Percentiles rank a stretch among this genome's conserved stretches.
phyloP scores from a whole-genome alignment of 2,888 invertebrate genomes.

The Hydriomena furcata region DNA sequence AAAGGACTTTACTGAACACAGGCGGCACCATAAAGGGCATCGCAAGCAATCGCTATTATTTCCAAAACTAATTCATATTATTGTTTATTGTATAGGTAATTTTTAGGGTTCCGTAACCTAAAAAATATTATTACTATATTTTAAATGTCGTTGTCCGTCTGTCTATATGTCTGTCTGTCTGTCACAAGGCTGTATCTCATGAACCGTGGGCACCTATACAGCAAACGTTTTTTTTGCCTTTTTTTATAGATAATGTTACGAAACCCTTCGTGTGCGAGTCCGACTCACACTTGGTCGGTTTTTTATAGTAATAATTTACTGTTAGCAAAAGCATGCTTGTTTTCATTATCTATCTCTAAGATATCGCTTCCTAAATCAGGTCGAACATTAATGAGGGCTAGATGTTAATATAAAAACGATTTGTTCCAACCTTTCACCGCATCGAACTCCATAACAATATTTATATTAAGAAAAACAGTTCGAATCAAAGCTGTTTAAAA shows the following conservation, averaged over 20 bases:
- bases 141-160: too few species aligned
- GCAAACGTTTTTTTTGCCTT: too few species aligned
- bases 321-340: conserved; percentile 1
- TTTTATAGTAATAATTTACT: conserved; percentile 1
- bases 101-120: too few species aligned
- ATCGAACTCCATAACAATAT: conserved; percentile 11
- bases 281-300: too few species aligned
- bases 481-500: conserved; percentile 23
- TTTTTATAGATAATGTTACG: too few species aligned
- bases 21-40: conserved; percentile 27
- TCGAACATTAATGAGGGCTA: conserved; percentile 14
- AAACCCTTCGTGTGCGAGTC: too few species aligned
- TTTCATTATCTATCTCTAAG: conserved; percentile 9
- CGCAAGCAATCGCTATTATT: conserved; percentile 14
- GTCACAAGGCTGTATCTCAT: too few species aligned
- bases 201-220: too few species aligned
- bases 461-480: conserved; percentile 21
- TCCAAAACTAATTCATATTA: neutral
- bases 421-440: conserved; percentile 23
- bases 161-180: too few species aligned
- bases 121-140: too few species aligned
- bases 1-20: conserved; percentile 9
- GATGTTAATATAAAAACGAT: conserved; percentile 22
- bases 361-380: conserved; percentile 8
- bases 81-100: too few species aligned